Percentiles rank a stretch among this genome's conserved stretches.
phyloP scores from a whole-genome alignment of 2,888 invertebrate genomes.

The Cataglyphis cursor region DNA sequence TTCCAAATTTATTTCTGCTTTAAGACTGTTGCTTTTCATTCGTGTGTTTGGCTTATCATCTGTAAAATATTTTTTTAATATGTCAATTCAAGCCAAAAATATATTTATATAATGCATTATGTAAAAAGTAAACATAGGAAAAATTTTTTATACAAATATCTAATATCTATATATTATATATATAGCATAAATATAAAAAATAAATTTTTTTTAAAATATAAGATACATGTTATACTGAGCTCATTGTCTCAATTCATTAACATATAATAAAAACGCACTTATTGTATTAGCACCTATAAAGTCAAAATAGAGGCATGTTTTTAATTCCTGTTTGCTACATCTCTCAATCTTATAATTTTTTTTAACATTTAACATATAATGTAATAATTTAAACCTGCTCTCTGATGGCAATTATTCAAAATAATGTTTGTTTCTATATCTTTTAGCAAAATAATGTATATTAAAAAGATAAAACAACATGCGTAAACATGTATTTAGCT shows the following conservation, averaged over 20 bases:
- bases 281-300: background rate
- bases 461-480: background rate
- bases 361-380: background rate
- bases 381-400: background rate
- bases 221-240: background rate
- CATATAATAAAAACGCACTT: background rate
- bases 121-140: background rate
- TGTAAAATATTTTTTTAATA: constrained; percentile 20
- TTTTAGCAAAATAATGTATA: background rate
- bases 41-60: background rate
- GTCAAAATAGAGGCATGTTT: background rate
- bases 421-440: background rate
- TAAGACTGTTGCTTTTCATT: background rate
- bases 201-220: background rate
- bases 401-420: background rate
- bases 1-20: constrained; percentile 4
- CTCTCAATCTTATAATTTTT: background rate
- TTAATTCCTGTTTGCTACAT: background rate
- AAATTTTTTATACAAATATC: constrained; percentile 15
- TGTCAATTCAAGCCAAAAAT: background rate
- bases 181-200: background rate
- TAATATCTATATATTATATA: background rate
- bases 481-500: background rate
- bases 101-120: background rate
- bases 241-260: background rate